These are phyloP conservation scores for Protodeltote pygarga DNA, from an alignment of 2,888 invertebrate genomes.

Conservation along the genomic window DNA sequence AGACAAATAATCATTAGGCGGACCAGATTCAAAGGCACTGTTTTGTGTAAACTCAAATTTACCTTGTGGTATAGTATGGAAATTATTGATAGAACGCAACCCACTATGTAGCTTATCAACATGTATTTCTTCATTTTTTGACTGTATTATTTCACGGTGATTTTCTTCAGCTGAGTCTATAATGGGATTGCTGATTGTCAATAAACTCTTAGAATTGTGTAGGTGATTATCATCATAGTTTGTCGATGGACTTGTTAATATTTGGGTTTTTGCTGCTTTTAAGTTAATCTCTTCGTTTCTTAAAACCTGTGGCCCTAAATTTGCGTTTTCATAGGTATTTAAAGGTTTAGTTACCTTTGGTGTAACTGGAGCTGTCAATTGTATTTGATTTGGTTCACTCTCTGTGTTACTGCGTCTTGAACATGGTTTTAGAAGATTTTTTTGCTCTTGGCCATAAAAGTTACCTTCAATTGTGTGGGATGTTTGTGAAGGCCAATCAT, in stretches of 20 bases:
- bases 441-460: conserved; percentile 14
- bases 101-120: background rate
- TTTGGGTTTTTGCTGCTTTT: background rate
- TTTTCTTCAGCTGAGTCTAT: conserved; percentile 32
- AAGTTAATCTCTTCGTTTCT: conserved; percentile 19
- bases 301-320: conserved; percentile 30
- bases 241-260: background rate
- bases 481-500: conserved; percentile 15
- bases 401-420: conserved; percentile 29
- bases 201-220: conserved; percentile 1
- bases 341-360: conserved; percentile 21
- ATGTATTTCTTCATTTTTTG: conserved; percentile 8
- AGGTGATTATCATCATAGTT: conserved; percentile 1
- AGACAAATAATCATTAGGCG: background rate
- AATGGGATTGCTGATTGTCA: conserved; percentile 21
- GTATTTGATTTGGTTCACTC: conserved; percentile 11
- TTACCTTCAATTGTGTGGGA: conserved; percentile 19
- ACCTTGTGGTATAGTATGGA: background rate
- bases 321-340: background rate
- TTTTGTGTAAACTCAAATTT: background rate
- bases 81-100: conserved; percentile 4
- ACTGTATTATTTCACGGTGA: conserved; percentile 18
- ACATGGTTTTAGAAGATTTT: conserved; percentile 44
- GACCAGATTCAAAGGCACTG: background rate
- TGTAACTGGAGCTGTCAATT: conserved; percentile 23